Base-by-base conservation (phyloP, 2,797 vertebrate genomes). In the Meda fulgida region DNA sequence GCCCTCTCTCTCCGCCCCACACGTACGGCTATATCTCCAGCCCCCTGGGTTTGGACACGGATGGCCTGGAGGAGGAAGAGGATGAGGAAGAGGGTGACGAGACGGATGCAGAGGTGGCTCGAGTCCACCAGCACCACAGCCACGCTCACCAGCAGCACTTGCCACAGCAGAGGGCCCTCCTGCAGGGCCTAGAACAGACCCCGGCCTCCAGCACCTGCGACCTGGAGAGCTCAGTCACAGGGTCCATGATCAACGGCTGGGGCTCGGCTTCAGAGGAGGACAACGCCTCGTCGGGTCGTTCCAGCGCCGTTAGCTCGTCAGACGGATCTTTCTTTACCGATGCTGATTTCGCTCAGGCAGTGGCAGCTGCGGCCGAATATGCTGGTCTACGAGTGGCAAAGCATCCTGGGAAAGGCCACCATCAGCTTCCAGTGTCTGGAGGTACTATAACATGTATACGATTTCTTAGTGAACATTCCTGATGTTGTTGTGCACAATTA, bases 191-290 rank as follows among this genome's bases (percentile, higher is more conserved):
- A 1, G 97, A 99, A 92, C 98, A 99, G 92, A 99, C 98, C 0
- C 98, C 98, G 0, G 98, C 98, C 2, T 99, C 98, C 89, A 99
- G 98, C 40, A 96, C 97, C 16, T 98, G 98, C 3, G 98, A 99
- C 94, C 92, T 99, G 85, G 98, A 99, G 93, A 99, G 98, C 92
- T 99, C 98, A 0, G 97, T 99, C 83, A 99, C 98, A 0, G 98
- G 98, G 43, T 99, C 98, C 89, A 99, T 99, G 98, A 99, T 99
- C 93, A 99, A 99, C 16, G 98, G 98, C 87, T 99, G 98, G 98
- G 98, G 98, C 75, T 99, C 98, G 0, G 98, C 98, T 67, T 99
- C 98, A 0, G 98, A 99, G 87, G 98, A 99, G 89, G 98, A 99
- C 92, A 99, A 99, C 93, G 97, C 97, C 88, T 99, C 98, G 40